A percentile compares a stretch with the other conserved stretches of the same genome.
Evolutionary conservation across 2,888 invertebrate genomes (phyloP).

Genomic region (Xestia c-nigrum): DNA sequence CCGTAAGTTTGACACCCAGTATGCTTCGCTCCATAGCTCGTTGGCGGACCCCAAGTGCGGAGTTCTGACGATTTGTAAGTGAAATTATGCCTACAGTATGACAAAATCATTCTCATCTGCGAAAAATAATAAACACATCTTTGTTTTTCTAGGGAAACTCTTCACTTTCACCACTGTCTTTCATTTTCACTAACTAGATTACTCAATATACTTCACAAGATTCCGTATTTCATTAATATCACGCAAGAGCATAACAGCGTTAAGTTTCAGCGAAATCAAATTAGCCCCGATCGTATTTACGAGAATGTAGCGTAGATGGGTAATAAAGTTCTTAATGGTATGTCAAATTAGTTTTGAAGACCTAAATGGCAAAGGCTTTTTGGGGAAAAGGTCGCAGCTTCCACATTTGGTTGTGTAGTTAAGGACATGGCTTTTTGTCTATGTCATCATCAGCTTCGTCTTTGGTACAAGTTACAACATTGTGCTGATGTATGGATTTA

Average conservation of each 20-base stretch:
- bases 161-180: not conserved
- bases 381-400: conserved; percentile 1
- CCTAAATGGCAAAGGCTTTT: not conserved
- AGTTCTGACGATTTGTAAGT: too few relatives aligned
- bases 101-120: not conserved
- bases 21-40: too few relatives aligned
- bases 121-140: not conserved
- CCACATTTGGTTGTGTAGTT: not conserved
- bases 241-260: not conserved
- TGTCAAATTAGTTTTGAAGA: conserved; percentile 1
- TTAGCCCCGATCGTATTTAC: conserved; percentile 6
- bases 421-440: not conserved
- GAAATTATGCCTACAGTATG: not conserved
- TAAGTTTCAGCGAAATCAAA: conserved; percentile 1
- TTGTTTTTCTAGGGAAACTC: not conserved
- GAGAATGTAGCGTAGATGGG: not conserved
- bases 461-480: too few relatives aligned
- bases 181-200: not conserved
- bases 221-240: conserved; percentile 8
- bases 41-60: too few relatives aligned
- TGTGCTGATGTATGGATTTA: too few relatives aligned
- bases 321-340: conserved; percentile 3
- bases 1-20: too few relatives aligned
- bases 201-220: not conserved
- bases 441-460: not conserved